Conservation (phyloP, 2,888 invertebrate species). For the Vandiemenella viatica region DNA sequence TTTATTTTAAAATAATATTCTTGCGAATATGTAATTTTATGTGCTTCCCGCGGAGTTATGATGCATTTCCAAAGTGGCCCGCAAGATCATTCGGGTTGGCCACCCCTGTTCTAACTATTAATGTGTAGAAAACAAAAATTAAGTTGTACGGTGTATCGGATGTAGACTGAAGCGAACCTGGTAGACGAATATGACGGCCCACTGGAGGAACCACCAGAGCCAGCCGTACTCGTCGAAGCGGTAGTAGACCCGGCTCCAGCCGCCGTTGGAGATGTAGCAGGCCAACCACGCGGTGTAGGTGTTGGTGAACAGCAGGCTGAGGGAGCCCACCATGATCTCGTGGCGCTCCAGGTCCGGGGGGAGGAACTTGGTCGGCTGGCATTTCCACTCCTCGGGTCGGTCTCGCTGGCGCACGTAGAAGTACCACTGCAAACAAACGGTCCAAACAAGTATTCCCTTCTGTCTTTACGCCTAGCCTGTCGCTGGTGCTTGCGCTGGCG, state of each 20-base stretch:
- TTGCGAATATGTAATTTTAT: too few species aligned
- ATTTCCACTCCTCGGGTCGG: conserved; percentile 51
- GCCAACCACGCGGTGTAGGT: conserved; percentile 43
- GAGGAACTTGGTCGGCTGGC: conserved; percentile 54
- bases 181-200: conserved; percentile 46
- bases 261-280: conserved; percentile 51
- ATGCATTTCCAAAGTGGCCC: too few species aligned
- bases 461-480: too few species aligned
- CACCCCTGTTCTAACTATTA: too few species aligned
- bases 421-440: conserved; percentile 41
- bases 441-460: neutral
- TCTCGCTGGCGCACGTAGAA: conserved; percentile 49
- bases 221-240: conserved; percentile 45
- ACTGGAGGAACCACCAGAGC: conserved; percentile 48
- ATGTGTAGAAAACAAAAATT: too few species aligned
- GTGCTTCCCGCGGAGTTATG: too few species aligned
- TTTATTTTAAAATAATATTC: too few species aligned
- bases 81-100: too few species aligned
- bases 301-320: conserved; percentile 39
- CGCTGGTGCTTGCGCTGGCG: too few species aligned
- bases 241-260: conserved; percentile 48
- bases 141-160: too few species aligned
- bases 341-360: conserved; percentile 49
- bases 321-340: conserved; percentile 47
- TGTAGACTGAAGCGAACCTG: too few species aligned